Evolutionary conservation across 2,888 invertebrate genomes (phyloP), one percentile per base, ranked within the genome.

Genomic region (Ptychoptera albimana): DNA sequence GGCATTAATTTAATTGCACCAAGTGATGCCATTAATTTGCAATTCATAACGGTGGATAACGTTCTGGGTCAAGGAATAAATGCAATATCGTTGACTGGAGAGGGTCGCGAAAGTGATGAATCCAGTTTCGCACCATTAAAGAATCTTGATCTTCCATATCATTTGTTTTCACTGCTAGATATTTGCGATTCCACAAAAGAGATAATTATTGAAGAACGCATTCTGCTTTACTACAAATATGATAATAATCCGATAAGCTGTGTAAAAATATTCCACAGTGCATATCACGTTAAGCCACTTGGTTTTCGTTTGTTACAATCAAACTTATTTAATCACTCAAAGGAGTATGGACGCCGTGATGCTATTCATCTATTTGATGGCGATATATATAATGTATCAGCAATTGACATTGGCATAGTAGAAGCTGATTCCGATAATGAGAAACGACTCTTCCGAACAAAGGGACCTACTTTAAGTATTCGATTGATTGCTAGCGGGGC

Each of bases 171-270:
- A 30, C 68, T 98, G 55, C 79, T 99, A 12, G 93, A 97, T 53
- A 92, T 97, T 52, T 99, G 98, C 62, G 92, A 94, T 58, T 85
- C 93, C 1, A 81, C 83, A 44, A 98, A 98, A 67, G 84, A 87
- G 59, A 78, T 98, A 12, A 73, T 75, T 2, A 77, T 98, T 2
- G 86, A 91, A 60, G 92, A 96, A 58, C 72, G 96, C 39, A 77
- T 96, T 6, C 64, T 97, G 1, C 60, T 98, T 14, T 98, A 94
- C 60, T 96, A 93, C 65, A 97, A 96, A 61, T 98, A 98, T 57
- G 92, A 93, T 57, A 93, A 93, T 53, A 80, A 83, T 60, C 89
- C 94, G 0, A 87, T 94, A 0, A 97, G 96, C 60, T 98, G 97
- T 59, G 87, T 97, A 1, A 99, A 98, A 65, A 91, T 96, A 52